Evolutionary conservation across 2,888 invertebrate genomes (phyloP).

Genomic region (Amphipyra tragopoginis): DNA sequence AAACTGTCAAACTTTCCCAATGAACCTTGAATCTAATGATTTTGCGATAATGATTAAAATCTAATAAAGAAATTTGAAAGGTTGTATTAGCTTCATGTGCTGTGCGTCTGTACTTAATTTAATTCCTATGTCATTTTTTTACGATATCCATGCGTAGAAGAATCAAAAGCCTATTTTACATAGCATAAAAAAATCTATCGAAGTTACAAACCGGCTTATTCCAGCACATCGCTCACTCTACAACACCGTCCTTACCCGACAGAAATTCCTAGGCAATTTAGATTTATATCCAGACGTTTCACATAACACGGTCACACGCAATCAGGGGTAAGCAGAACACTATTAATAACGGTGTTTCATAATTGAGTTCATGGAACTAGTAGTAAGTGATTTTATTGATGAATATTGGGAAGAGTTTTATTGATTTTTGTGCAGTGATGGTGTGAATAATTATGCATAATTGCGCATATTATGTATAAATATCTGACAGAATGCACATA

Average conservation of each 20-base stretch:
- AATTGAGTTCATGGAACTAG: constrained; percentile 31
- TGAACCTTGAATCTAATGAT: too few relatives aligned
- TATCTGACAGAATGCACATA: too few relatives aligned
- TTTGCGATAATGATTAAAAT: too few relatives aligned
- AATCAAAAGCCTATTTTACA: too few relatives aligned
- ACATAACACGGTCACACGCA: constrained; percentile 75
- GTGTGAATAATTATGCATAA: constrained; percentile 16
- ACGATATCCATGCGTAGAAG: too few relatives aligned
- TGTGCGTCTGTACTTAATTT: too few relatives aligned
- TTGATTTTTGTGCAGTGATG: constrained; percentile 19
- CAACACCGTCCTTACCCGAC: not conserved
- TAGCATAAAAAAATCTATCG: too few relatives aligned
- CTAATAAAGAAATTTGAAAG: too few relatives aligned
- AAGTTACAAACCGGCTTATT: too few relatives aligned
- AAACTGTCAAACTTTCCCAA: too few relatives aligned
- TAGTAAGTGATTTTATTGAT: constrained; percentile 22
- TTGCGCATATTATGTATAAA: not conserved
- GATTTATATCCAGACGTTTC: constrained; percentile 76
- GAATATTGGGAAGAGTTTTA: constrained; percentile 22
- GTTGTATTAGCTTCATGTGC: too few relatives aligned
- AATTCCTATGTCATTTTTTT: too few relatives aligned
- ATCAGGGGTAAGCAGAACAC: constrained; percentile 59
- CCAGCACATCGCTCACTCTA: constrained; percentile 1
- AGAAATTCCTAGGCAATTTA: constrained; percentile 66
- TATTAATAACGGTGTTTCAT: constrained; percentile 25